Conservation (phyloP, 92 coral and sea anemone species). For the Blastomussa wellsi region DNA sequence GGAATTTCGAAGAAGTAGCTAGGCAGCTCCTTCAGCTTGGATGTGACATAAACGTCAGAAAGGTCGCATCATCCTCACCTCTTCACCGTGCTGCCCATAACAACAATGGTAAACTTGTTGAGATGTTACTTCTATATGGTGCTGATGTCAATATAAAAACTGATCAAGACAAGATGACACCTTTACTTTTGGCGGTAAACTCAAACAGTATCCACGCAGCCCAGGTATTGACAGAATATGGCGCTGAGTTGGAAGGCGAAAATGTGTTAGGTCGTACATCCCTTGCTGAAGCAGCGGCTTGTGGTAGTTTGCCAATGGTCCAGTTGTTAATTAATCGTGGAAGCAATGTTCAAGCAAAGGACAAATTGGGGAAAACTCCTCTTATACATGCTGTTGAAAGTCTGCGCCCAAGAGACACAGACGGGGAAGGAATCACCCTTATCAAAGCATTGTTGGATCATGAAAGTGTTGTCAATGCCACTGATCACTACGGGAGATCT, state of each 20-base stretch:
- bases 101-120: background rate
- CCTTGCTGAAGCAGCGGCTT: background rate
- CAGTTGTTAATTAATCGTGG: background rate
- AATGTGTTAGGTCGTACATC: background rate
- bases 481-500: slow-evolving; percentile 4
- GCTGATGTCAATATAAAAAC: background rate
- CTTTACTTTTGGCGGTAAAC: background rate
- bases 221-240: background rate
- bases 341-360: slow-evolving; percentile 4
- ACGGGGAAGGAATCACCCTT: background rate
- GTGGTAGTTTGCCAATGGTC: background rate
- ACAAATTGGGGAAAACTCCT: slow-evolving; percentile 10
- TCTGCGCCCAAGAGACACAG: too few species aligned
- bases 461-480: background rate
- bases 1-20: background rate
- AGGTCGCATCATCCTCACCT: background rate
- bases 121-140: slow-evolving; percentile 6
- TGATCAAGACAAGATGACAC: background rate
- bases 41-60: background rate
- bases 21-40: slow-evolving; percentile 7
- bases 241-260: background rate
- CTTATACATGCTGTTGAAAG: background rate
- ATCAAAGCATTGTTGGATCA: background rate
- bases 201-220: background rate
- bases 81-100: background rate